Conservation (phyloP, 2,797 vertebrate species). For the Pipistrellus kuhlii region DNA sequence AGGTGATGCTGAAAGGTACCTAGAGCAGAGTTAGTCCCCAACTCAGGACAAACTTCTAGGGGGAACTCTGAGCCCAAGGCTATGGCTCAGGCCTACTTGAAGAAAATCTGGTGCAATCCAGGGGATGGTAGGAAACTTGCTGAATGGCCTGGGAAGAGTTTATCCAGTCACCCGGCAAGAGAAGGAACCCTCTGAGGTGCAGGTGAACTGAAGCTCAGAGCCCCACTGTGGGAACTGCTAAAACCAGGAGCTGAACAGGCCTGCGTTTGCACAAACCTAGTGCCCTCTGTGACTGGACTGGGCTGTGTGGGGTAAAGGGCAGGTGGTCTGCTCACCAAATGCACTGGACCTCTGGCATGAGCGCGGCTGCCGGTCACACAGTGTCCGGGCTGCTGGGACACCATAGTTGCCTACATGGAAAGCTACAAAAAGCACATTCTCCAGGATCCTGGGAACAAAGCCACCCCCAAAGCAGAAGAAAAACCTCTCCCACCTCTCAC, state of each 20-base stretch:
- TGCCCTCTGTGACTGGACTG: not conserved
- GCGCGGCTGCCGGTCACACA: not conserved
- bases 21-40: not conserved
- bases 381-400: not conserved
- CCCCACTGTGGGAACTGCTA: too few relatives aligned
- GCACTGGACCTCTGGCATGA: too few relatives aligned
- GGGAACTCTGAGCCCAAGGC: not conserved
- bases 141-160: not conserved
- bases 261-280: not conserved
- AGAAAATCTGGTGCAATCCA: not conserved
- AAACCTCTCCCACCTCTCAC: not conserved
- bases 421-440: not conserved
- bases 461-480: not conserved
- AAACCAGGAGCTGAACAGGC: not conserved
- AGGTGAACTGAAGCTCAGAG: not conserved
- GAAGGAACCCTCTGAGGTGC: not conserved
- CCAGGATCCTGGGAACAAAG: not conserved
- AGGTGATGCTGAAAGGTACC: not conserved
- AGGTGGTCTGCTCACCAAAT: not conserved
- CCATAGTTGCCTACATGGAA: too few relatives aligned
- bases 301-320: not conserved
- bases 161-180: not conserved
- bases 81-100: not conserved
- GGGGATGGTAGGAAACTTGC: not conserved
- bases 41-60: not conserved